Evolutionary conservation across 2,888 invertebrate species (phyloP), one percentile per base, ranked within the genome.

Genomic region (Hypena proboscidalis): DNA sequence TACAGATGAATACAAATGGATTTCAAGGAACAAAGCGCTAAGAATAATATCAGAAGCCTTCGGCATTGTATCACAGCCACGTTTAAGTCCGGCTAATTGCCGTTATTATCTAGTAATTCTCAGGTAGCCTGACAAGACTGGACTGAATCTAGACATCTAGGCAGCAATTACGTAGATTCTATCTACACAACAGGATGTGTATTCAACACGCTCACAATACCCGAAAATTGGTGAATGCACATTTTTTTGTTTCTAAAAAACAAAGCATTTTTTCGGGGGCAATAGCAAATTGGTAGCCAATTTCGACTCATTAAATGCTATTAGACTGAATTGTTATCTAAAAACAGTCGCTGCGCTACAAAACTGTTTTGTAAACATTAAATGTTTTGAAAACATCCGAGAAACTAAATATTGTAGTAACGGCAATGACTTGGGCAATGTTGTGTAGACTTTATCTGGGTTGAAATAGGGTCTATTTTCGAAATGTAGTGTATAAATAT

Each of bases 181-280:
- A 83, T 84, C 77, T 77, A 61, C 49, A 43, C 61, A 80, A 74
- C 80, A 82, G 83, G 83, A 85, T 83, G 80, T 80, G 65, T 67
- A 70, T 76, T 78, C 82, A 78, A 77, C 67, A 66, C 63, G 49
- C 45, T 56, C 39, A 35, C 34, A n/a, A 30, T 15, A 20, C 29
- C 19, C 21, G 22, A 21, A 21, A 54, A 48, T 43, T 39, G 25
- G 19, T 21, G 17, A 17, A 23, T 9, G 3, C 20, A 9, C 7
- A 15, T 34, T 19, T 29, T 41, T 51, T 47, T 3, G 8, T 15
- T 19, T 45, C 47, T 29, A 38, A 43, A 40, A 43, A 20, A 19
- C 19, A 23, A 14, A 27, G 11, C 19, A 6, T 13, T 15, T 29
- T 15, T 17, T 15, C 3, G 29, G 15, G 29, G 17, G 15, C 11